Conservation (phyloP, 2,888 invertebrate species). For the Thymelicus sylvestris region DNA sequence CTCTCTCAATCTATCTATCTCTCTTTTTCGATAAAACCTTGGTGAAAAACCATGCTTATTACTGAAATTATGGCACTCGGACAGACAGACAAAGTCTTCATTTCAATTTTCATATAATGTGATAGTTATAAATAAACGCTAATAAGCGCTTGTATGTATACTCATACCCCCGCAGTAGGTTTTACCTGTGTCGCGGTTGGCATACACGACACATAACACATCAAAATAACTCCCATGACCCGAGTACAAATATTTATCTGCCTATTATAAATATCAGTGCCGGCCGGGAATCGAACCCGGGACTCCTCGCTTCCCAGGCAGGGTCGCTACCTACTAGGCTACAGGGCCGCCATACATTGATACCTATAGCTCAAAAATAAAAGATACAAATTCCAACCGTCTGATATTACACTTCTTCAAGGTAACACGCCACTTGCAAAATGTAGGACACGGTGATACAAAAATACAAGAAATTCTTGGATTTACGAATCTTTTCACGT, state of each 20-base stretch:
- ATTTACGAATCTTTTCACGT: neutral
- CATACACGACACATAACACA: too few species aligned
- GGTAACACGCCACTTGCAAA: conserved; percentile 19
- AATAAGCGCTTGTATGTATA: too few species aligned
- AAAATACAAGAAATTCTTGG: conserved; percentile 9
- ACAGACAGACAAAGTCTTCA: neutral
- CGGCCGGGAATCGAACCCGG: too few species aligned
- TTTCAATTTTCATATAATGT: neutral
- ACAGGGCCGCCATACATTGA: neutral
- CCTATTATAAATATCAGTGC: too few species aligned
- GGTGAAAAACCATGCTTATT: neutral
- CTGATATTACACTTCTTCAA: conserved; percentile 15
- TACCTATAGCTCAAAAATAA: conserved; percentile 8
- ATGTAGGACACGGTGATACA: conserved; percentile 21
- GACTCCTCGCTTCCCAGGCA: too few species aligned
- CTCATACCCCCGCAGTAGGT: too few species aligned
- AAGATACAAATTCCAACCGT: conserved; percentile 21
- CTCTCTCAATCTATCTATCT: too few species aligned
- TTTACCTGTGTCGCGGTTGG: too few species aligned
- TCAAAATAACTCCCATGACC: too few species aligned
- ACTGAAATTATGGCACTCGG: neutral
- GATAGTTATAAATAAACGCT: neutral
- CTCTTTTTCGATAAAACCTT: neutral
- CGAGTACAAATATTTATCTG: too few species aligned
- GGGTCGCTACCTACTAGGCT: too few species aligned